phyloP scores from a whole-genome alignment of 2,113 vertebrate species.

The Barbus barbus region DNA sequence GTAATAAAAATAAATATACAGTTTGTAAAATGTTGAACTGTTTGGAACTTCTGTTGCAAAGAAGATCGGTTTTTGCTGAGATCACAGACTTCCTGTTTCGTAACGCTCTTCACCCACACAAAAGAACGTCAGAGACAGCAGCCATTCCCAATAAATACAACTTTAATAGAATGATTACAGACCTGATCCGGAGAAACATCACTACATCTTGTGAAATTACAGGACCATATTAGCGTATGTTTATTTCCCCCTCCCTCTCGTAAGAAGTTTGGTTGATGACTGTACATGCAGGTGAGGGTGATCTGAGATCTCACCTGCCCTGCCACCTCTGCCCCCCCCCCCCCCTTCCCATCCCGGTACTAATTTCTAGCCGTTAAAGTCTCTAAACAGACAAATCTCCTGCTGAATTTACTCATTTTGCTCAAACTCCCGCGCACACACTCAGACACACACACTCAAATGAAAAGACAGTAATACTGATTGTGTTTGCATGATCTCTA shows the following conservation, averaged over 20 bases:
- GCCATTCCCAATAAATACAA: slow-evolving; percentile 78
- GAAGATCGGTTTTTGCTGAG: not conserved
- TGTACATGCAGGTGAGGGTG: slow-evolving; percentile 69
- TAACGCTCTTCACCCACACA: not conserved
- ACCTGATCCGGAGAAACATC: slow-evolving; percentile 74
- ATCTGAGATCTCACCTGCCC: slow-evolving; percentile 60
- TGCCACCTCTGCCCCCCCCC: slow-evolving; percentile 14
- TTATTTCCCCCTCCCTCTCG: slow-evolving; percentile 25
- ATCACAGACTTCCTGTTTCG: not conserved
- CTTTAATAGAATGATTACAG: slow-evolving; percentile 86
- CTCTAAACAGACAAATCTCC: slow-evolving; percentile 23
- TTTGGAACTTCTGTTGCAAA: not conserved
- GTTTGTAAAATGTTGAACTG: not conserved
- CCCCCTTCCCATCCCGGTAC: not conserved
- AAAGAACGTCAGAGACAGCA: slow-evolving; percentile 1
- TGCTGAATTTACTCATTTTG: slow-evolving; percentile 4
- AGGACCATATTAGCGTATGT: slow-evolving; percentile 52
- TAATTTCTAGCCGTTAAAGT: slow-evolving; percentile 15
- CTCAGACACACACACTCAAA: not conserved
- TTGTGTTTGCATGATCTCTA: slow-evolving; percentile 30
- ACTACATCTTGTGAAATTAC: slow-evolving; percentile 74
- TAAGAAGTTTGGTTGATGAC: slow-evolving; percentile 56
- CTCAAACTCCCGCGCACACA: not conserved
- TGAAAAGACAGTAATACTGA: slow-evolving; percentile 31
- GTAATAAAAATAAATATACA: not conserved